A percentile compares a stretch with the other conserved stretches of the same genome.
Evolutionary conservation across 2,113 vertebrate genomes (phyloP).

Genomic region (Pardalotus punctatus): DNA sequence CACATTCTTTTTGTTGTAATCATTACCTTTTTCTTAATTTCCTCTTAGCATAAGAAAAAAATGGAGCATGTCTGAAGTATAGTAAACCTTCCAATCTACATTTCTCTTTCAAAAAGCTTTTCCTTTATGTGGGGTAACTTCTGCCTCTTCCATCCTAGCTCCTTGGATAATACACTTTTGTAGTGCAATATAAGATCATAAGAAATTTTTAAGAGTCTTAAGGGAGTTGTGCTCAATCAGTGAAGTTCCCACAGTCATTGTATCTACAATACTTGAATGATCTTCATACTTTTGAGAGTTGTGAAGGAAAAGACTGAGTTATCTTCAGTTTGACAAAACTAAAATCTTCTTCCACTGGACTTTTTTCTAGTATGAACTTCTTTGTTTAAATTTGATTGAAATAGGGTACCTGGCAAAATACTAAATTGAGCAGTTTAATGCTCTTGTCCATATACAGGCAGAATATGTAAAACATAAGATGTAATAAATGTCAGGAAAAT

Average conservation of each 20-base stretch:
- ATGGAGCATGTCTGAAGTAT: neutral
- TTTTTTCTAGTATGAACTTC: neutral
- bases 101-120: neutral
- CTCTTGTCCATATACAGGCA: neutral
- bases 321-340: neutral
- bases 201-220: neutral
- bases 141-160: neutral
- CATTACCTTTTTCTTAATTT: neutral
- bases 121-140: neutral
- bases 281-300: neutral
- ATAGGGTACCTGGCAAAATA: neutral
- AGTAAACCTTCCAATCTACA: neutral
- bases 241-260: neutral
- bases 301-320: neutral
- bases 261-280: neutral
- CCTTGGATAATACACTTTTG: neutral
- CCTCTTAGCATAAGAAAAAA: neutral
- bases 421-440: neutral
- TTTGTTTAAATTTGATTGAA: neutral
- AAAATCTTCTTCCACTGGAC: neutral
- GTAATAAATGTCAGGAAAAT: neutral
- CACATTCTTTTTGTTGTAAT: neutral
- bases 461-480: neutral
- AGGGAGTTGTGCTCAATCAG: neutral
- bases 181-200: neutral